Percentiles rank a stretch among this genome's conserved stretches.
These are phyloP conservation scores for Drosophila navojoa DNA, from an alignment of 1,140 invertebrate genomes.

Conservation along the genomic window DNA sequence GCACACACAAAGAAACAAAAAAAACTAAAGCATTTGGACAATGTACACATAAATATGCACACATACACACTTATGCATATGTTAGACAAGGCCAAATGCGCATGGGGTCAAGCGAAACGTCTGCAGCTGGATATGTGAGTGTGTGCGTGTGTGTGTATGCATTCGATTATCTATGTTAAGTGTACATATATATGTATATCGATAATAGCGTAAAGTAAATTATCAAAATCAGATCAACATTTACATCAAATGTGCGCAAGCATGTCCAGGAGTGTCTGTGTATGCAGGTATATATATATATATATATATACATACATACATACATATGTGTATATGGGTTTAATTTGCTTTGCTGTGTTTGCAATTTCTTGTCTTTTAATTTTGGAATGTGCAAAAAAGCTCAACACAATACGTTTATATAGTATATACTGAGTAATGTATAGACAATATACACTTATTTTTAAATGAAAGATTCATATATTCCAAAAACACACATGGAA, in stretches of 20 bases:
- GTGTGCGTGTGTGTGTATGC: background rate
- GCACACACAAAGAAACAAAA: conserved; percentile 7
- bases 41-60: conserved; percentile 16
- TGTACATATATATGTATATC: conserved; percentile 13
- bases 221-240: conserved; percentile 37
- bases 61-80: background rate
- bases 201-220: conserved; percentile 35
- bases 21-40: conserved; percentile 28
- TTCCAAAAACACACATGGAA: conserved; percentile 20
- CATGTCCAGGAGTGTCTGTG: background rate
- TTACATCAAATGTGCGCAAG: background rate
- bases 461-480: conserved; percentile 36
- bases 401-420: conserved; percentile 24
- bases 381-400: conserved; percentile 42
- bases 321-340: background rate
- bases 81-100: conserved; percentile 58
- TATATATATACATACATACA: background rate
- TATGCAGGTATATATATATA: background rate
- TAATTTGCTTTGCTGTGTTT: conserved; percentile 12
- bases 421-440: conserved; percentile 20
- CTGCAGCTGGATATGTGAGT: conserved; percentile 27
- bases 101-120: conserved; percentile 56
- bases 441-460: conserved; percentile 35
- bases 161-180: background rate
- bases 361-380: conserved; percentile 22